Conservation (phyloP, 2,113 vertebrate species). For the Hirundichthys speculiger region DNA sequence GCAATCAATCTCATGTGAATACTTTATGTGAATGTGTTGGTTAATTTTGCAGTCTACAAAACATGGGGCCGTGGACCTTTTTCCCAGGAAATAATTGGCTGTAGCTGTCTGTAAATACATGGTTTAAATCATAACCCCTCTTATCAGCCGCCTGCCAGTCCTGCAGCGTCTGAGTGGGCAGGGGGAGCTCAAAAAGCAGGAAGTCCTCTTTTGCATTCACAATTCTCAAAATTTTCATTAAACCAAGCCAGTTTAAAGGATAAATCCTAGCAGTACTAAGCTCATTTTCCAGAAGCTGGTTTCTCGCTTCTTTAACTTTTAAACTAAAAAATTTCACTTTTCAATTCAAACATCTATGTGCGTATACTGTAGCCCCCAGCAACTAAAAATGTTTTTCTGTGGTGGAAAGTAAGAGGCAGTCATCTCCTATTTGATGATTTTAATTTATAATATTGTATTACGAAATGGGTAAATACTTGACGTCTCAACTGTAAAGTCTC, state of each 20-base stretch:
- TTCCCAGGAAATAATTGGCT: constrained; percentile 54
- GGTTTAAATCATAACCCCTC: constrained; percentile 59
- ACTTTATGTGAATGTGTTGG: constrained; percentile 30
- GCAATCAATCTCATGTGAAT: constrained; percentile 57
- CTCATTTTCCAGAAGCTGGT: constrained; percentile 14
- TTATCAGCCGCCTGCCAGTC: constrained; percentile 63
- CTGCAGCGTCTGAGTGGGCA: constrained; percentile 23
- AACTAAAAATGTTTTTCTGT: constrained; percentile 1
- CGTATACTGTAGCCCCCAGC: not conserved
- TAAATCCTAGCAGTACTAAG: constrained; percentile 11
- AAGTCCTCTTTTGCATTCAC: constrained; percentile 19
- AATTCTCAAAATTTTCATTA: constrained; percentile 18
- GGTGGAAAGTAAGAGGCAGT: not conserved
- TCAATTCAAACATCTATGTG: constrained; percentile 13
- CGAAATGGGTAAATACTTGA: not conserved
- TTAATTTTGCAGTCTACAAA: constrained; percentile 58
- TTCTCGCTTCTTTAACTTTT: not conserved
- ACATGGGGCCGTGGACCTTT: constrained; percentile 39
- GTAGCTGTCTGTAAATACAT: constrained; percentile 54
- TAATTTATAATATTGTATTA: constrained; percentile 12
- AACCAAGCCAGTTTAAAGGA: constrained; percentile 26
- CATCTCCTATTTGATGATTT: constrained; percentile 8
- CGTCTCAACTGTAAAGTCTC: no score
- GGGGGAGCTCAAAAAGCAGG: constrained; percentile 5
- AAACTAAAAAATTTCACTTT: not conserved